phyloP scores from a whole-genome alignment of 2,797 vertebrate genomes.

The Malacoctenus gilli region DNA sequence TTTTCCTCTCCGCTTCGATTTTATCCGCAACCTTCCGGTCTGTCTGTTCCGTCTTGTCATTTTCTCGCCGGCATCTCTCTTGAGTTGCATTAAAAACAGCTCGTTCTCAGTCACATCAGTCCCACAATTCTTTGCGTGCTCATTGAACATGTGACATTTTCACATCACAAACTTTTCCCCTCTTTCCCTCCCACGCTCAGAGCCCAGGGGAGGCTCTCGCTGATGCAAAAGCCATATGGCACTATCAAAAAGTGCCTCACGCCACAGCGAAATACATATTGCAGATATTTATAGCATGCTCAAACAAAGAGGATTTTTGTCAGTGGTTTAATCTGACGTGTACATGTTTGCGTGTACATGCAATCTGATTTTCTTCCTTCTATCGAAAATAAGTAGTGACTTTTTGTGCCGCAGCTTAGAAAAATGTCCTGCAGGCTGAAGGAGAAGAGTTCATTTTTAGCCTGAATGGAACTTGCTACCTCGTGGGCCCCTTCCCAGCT shows the following conservation, averaged over 20 bases:
- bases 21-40: conserved; percentile 10
- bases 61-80: conserved; percentile 13
- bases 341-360: conserved; percentile 15
- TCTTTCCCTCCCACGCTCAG: conserved; percentile 17
- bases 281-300: conserved; percentile 21
- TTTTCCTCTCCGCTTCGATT: conserved; percentile 12
- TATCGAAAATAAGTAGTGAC: conserved; percentile 31
- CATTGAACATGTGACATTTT: conserved; percentile 50
- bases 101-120: conserved; percentile 5
- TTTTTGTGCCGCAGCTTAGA: conserved; percentile 35
- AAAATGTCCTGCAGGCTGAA: conserved; percentile 43
- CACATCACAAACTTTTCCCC: conserved; percentile 33
- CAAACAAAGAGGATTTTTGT: conserved; percentile 19
- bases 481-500: conserved; percentile 18
- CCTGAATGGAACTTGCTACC: conserved; percentile 38
- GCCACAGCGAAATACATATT: conserved; percentile 28
- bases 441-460: conserved; percentile 43
- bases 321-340: conserved; percentile 27
- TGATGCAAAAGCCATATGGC: conserved; percentile 57
- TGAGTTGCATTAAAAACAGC: conserved; percentile 28
- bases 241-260: conserved; percentile 24
- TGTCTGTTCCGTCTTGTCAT: conserved; percentile 12
- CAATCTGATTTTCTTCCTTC: conserved; percentile 39
- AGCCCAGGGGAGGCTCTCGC: conserved; percentile 40
- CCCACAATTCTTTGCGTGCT: conserved; percentile 38